Evolutionary conservation across 35 echinoderm and acorn worm species (phyloP).

Genomic region (Anneissia japonica): DNA sequence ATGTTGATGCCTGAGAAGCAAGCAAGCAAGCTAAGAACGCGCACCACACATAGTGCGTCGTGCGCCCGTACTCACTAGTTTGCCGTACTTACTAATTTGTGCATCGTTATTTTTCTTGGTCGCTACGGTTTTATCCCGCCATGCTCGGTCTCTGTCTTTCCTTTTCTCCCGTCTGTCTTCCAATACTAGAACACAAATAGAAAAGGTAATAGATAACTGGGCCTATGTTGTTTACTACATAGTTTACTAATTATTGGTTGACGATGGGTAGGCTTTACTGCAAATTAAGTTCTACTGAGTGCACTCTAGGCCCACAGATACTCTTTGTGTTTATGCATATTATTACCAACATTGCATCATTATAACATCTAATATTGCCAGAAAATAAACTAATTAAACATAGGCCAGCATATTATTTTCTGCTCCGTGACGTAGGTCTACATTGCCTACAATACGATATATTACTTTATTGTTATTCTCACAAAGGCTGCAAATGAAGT

Average conservation of each 20-base stretch:
- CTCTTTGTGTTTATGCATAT: no score
- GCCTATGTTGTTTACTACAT: not conserved
- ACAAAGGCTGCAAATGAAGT: no score
- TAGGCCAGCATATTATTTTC: no score
- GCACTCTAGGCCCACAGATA: no score
- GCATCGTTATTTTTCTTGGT: conserved; percentile 12
- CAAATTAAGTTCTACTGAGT: not conserved
- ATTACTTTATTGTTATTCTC: no score
- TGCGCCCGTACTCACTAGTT: not conserved
- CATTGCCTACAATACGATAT: no score
- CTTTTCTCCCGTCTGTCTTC: conserved; percentile 31
- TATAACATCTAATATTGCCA: no score
- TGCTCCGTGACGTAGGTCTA: no score
- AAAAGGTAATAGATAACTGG: not conserved
- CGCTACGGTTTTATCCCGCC: conserved; percentile 35
- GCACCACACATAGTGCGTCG: not conserved
- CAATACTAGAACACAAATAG: not conserved
- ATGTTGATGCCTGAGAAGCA: no score
- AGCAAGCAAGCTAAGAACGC: no score
- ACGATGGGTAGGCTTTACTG: conserved; percentile 3
- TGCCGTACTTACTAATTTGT: conserved; percentile 29
- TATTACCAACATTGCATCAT: no score
- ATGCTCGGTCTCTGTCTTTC: conserved; percentile 26
- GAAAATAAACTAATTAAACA: no score
- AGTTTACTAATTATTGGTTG: not conserved